Percentiles rank a stretch among this genome's conserved stretches.
These are phyloP conservation scores for Murina feae DNA, from an alignment of 2,113 vertebrate genomes.

Conservation along the genomic window DNA sequence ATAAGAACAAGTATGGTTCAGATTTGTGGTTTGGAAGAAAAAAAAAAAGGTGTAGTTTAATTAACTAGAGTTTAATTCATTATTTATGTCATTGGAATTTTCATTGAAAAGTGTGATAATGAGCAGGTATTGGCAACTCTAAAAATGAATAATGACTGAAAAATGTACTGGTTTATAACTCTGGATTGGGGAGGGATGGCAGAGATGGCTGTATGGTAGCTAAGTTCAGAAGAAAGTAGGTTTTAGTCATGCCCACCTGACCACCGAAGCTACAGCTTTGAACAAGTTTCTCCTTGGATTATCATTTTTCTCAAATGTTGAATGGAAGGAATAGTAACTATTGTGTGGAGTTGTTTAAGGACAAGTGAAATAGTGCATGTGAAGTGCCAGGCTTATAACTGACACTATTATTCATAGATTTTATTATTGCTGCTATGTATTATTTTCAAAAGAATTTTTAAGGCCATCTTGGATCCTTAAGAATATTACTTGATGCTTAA, in stretches of 20 bases:
- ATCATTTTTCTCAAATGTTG: not conserved
- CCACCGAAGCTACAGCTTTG: not conserved
- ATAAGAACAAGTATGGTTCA: not conserved
- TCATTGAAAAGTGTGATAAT: not conserved
- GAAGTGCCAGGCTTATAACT: not conserved
- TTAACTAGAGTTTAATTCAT: conserved; percentile 22
- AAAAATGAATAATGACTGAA: not conserved
- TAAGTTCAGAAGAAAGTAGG: not conserved
- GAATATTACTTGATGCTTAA: not conserved
- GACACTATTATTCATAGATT: not conserved
- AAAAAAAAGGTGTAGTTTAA: not conserved
- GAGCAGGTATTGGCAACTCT: not conserved
- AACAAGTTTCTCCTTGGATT: not conserved
- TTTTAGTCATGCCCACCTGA: not conserved
- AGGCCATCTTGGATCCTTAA: not conserved
- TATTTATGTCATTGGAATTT: conserved; percentile 21
- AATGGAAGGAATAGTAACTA: not conserved
- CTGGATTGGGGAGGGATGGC: not conserved
- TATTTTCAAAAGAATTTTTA: conserved; percentile 22
- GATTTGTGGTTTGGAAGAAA: conserved; percentile 20
- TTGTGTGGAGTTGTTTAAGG: not conserved
- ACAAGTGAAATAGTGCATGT: not conserved
- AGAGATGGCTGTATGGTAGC: not conserved
- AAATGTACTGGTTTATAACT: not conserved
- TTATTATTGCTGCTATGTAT: not conserved